Percentiles rank a stretch among this genome's conserved stretches.
phyloP scores from a whole-genome alignment of 2,797 vertebrate genomes.

The Ctenopoma multispine region DNA sequence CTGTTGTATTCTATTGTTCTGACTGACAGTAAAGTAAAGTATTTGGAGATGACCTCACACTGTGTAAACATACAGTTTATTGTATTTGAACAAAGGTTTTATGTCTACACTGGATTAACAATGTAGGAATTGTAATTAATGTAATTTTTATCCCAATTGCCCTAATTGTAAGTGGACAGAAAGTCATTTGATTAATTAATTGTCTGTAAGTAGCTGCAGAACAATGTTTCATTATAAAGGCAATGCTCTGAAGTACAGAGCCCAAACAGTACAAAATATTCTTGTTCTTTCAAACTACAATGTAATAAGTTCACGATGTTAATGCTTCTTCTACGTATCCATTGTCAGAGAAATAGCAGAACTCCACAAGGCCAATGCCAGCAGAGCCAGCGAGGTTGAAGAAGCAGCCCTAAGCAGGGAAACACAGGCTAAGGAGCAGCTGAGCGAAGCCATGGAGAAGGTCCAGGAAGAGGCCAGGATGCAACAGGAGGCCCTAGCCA shows the following conservation, averaged over 20 bases:
- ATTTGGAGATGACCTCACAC: too few species aligned
- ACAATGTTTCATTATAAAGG: background rate
- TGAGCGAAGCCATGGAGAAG: slow-evolving; percentile 90
- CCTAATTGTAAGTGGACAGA: background rate
- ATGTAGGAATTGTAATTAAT: background rate
- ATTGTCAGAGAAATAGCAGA: slow-evolving; percentile 92
- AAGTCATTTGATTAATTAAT: background rate
- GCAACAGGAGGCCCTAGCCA: slow-evolving; percentile 92
- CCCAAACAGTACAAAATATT: background rate
- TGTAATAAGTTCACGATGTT: slow-evolving; percentile 2
- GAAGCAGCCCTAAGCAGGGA: slow-evolving; percentile 91
- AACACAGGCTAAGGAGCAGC: slow-evolving; percentile 91
- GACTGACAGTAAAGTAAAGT: background rate
- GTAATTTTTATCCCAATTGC: background rate
- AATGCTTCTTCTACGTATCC: slow-evolving; percentile 24
- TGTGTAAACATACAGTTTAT: background rate
- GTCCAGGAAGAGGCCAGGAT: slow-evolving; percentile 91
- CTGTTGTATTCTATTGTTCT: background rate
- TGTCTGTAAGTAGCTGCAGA: too few species aligned
- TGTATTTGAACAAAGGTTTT: background rate
- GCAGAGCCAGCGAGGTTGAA: slow-evolving; percentile 93
- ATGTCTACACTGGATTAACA: background rate
- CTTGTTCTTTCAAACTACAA: background rate
- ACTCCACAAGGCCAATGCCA: slow-evolving; percentile 93
- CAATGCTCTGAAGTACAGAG: background rate